Evolutionary conservation across 1,140 invertebrate species (phyloP).

Genomic region (Trypoxylus dichotomus): DNA sequence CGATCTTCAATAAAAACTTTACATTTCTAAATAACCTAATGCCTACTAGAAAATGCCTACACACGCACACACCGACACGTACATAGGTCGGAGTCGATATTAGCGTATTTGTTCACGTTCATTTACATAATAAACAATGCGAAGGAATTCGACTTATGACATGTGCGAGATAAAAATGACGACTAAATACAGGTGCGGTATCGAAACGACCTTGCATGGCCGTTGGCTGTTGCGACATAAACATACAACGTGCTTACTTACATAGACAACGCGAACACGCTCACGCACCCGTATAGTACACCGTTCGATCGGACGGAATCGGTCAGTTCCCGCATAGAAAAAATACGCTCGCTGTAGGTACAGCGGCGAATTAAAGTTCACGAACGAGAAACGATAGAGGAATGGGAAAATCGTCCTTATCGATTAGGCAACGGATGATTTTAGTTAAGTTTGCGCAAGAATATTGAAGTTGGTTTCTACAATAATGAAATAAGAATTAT

Average conservation of each 20-base stretch:
- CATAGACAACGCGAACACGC: not conserved
- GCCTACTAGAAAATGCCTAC: not conserved
- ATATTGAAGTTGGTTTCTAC: too few relatives aligned
- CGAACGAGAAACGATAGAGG: too few relatives aligned
- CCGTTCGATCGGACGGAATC: too few relatives aligned
- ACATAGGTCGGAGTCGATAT: not conserved
- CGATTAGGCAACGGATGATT: too few relatives aligned
- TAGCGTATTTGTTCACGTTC: constrained; percentile 16
- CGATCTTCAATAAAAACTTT: not conserved
- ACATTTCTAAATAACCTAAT: not conserved
- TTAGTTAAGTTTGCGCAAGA: too few relatives aligned
- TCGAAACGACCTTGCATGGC: constrained; percentile 23
- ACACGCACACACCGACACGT: not conserved
- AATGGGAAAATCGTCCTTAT: too few relatives aligned
- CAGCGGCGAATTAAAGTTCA: too few relatives aligned
- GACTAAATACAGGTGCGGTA: constrained; percentile 29
- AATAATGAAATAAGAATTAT: too few relatives aligned
- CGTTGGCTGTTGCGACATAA: constrained; percentile 20
- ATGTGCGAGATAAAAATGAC: constrained; percentile 27
- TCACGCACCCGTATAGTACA: not conserved
- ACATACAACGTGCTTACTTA: not conserved
- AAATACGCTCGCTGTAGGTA: too few relatives aligned
- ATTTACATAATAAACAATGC: constrained; percentile 28
- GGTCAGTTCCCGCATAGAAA: too few relatives aligned
- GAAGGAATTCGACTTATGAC: constrained; percentile 26